Conservation (phyloP, 2,113 vertebrate species). For the Oncorhynchus clarkii region DNA sequence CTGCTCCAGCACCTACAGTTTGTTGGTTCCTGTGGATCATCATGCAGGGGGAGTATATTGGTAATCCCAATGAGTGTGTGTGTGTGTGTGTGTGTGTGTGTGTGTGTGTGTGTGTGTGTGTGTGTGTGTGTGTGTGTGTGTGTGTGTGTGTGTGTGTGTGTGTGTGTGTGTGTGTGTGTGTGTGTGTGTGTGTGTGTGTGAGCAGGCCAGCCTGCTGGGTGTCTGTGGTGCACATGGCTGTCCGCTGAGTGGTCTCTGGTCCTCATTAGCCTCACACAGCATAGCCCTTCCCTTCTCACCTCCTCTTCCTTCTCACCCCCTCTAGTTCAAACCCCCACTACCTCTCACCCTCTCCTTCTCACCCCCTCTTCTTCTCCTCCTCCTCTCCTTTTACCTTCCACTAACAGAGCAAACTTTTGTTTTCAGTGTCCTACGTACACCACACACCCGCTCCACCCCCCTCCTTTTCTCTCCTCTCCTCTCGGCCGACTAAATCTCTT, state of each 20-base stretch:
- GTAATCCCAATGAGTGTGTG: too few relatives aligned
- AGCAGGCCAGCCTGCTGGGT: constrained; percentile 23
- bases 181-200: neutral
- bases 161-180: too few relatives aligned
- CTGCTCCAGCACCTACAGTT: neutral
- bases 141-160: too few relatives aligned
- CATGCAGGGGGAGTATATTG: neutral
- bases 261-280: constrained; percentile 72
- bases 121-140: too few relatives aligned
- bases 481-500: constrained; percentile 74
- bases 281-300: constrained; percentile 35
- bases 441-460: constrained; percentile 23
- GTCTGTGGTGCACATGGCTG: constrained; percentile 72
- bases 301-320: constrained; percentile 13
- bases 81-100: too few relatives aligned
- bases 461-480: constrained; percentile 64
- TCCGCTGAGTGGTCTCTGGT: constrained; percentile 56
- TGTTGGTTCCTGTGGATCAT: neutral
- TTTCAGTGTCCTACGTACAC: constrained; percentile 58
- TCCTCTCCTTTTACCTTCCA: constrained; percentile 36
- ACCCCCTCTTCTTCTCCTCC: constrained; percentile 2
- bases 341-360: neutral
- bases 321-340: neutral
- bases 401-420: constrained; percentile 65
- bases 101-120: too few relatives aligned